phyloP scores from a whole-genome alignment of 2,888 invertebrate genomes.

The Anthrax anthrax region DNA sequence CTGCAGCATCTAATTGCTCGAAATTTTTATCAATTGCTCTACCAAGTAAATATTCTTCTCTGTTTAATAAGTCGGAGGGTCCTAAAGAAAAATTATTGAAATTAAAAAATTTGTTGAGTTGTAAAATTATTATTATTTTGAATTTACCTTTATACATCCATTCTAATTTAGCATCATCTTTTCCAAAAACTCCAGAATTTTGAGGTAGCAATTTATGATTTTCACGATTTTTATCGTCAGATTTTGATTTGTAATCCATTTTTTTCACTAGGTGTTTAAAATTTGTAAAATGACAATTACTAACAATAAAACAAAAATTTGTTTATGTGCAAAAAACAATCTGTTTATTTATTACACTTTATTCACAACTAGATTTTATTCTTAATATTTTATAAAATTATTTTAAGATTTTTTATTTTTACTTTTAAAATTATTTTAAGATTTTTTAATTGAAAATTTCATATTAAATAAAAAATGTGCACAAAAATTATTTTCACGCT shows the following conservation, averaged over 20 bases:
- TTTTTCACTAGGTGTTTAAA: no score
- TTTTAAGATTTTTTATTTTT: no score
- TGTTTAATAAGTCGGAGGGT: constrained; percentile 37
- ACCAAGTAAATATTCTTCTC: constrained; percentile 82
- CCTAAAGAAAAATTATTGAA: constrained; percentile 16
- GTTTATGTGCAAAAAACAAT: no score
- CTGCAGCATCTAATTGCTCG: constrained; percentile 46
- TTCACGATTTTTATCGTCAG: neutral
- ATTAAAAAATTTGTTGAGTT: neutral
- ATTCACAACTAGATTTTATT: no score
- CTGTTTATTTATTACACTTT: no score
- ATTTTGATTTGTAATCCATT: neutral
- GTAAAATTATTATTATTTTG: neutral
- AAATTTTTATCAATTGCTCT: constrained; percentile 58
- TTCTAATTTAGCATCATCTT: constrained; percentile 45
- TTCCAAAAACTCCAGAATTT: constrained; percentile 8
- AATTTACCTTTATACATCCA: constrained; percentile 71
- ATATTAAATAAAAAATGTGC: no score
- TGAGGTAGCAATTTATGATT: neutral
- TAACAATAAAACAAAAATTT: no score
- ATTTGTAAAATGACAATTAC: no score
- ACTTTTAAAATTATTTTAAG: no score
- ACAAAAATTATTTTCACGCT: no score
- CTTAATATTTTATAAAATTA: no score
- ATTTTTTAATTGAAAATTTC: no score